These are phyloP conservation scores for Leucophenga maculata DNA, from an alignment of 2,888 invertebrate genomes.

Conservation along the genomic window DNA sequence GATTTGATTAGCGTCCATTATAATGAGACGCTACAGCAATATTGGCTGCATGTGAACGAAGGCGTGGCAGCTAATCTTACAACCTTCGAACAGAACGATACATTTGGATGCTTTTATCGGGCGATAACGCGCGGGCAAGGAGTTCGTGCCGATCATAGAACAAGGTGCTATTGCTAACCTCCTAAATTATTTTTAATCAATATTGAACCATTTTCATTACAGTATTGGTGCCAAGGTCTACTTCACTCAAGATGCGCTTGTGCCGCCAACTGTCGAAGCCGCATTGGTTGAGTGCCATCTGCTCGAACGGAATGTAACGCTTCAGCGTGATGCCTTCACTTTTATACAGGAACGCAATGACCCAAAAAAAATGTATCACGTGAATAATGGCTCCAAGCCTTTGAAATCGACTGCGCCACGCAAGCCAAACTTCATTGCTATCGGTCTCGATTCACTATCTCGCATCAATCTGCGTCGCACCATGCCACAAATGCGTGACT, in stretches of 20 bases:
- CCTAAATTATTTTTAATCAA: neutral
- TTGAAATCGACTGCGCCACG: neutral
- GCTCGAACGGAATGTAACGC: neutral
- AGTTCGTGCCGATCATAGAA: neutral
- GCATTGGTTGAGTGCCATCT: neutral
- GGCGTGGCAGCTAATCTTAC: neutral
- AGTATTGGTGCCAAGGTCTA: neutral
- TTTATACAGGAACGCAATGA: neutral
- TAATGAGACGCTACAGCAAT: neutral
- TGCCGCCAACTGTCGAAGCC: neutral
- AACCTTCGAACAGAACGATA: neutral
- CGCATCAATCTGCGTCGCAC: constrained; percentile 76
- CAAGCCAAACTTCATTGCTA: constrained; percentile 78
- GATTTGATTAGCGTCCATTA: neutral
- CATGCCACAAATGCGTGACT: constrained; percentile 79
- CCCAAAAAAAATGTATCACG: too few relatives aligned
- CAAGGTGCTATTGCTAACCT: neutral
- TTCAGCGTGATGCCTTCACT: constrained; percentile 3
- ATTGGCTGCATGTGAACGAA: constrained; percentile 7
- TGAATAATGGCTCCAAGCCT: too few relatives aligned
- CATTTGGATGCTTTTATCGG: neutral
- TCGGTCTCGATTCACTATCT: constrained; percentile 62
- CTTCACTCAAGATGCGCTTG: neutral
- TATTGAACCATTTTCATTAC: neutral
- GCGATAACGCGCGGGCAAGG: neutral